Conservation (phyloP, 2,797 vertebrate species). For the Peromyscus aztecus region DNA sequence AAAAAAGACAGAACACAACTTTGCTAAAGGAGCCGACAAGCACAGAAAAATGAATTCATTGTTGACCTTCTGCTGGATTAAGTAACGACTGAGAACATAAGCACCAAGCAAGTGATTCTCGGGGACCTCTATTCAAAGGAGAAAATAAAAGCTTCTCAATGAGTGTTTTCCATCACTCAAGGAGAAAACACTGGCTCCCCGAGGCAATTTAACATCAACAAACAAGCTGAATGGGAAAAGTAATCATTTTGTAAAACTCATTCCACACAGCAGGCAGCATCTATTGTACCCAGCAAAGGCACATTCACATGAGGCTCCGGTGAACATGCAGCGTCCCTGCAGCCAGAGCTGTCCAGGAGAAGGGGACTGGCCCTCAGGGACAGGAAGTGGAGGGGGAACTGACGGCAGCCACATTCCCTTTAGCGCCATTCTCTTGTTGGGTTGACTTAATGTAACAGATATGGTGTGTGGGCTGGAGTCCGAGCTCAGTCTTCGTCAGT, state of each 20-base stretch:
- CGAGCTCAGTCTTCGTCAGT: neutral
- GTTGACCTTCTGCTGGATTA: neutral
- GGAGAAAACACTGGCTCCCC: slow-evolving; percentile 18
- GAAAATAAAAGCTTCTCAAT: slow-evolving; percentile 15
- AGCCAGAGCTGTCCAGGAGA: neutral
- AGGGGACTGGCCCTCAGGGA: no score
- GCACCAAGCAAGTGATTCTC: neutral
- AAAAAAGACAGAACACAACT: neutral
- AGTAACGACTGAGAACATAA: neutral
- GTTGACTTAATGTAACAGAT: neutral
- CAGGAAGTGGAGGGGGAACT: neutral
- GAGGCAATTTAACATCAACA: neutral
- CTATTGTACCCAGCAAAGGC: neutral
- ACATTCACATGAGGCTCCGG: neutral
- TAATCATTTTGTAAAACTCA: slow-evolving; percentile 1
- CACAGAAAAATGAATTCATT: neutral
- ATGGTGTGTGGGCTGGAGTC: neutral
- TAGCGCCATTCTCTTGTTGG: neutral
- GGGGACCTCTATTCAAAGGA: slow-evolving; percentile 11
- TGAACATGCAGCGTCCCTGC: neutral
- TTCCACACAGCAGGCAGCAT: slow-evolving; percentile 24
- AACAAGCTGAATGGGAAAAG: slow-evolving; percentile 37
- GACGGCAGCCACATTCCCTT: neutral
- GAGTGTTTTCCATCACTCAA: neutral
- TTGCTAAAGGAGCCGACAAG: neutral